These are phyloP conservation scores for Athalia circularis DNA, from an alignment of 2,888 invertebrate species.

Conservation along the genomic window DNA sequence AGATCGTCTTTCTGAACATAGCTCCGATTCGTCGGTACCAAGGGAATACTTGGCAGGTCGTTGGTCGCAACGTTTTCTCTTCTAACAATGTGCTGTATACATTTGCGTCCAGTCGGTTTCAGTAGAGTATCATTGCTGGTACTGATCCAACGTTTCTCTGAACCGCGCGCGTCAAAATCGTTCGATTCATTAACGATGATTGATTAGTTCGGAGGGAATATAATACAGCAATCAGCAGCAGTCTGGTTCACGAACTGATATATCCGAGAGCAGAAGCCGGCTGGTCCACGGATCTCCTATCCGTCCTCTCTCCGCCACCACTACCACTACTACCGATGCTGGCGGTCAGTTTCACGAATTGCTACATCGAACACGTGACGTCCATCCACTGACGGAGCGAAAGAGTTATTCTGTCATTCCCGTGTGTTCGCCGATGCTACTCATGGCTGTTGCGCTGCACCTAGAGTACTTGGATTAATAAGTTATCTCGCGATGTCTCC, in stretches of 20 bases:
- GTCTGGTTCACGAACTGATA: too few relatives aligned
- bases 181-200: too few relatives aligned
- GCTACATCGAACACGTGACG: conserved; percentile 29
- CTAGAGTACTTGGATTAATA: neutral
- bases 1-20: conserved; percentile 51
- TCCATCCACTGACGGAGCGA: neutral
- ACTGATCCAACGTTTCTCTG: conserved; percentile 41
- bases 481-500: too few relatives aligned
- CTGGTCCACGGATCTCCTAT: too few relatives aligned
- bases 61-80: conserved; percentile 20
- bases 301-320: too few relatives aligned
- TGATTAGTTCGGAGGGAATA: too few relatives aligned
- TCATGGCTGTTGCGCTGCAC: neutral
- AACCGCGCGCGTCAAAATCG: conserved; percentile 7
- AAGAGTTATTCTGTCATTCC: conserved; percentile 15
- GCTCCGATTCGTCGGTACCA: conserved; percentile 38
- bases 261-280: too few relatives aligned
- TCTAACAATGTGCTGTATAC: conserved; percentile 25
- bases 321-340: too few relatives aligned
- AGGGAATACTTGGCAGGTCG: conserved; percentile 7
- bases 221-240: too few relatives aligned
- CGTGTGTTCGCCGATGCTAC: neutral
- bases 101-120: conserved; percentile 26
- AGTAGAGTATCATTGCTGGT: conserved; percentile 49
- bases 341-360: neutral